Evolutionary conservation across 2,113 vertebrate genomes (phyloP), one percentile per base, ranked within the genome.

Genomic region (Misgurnus mizolepis): DNA sequence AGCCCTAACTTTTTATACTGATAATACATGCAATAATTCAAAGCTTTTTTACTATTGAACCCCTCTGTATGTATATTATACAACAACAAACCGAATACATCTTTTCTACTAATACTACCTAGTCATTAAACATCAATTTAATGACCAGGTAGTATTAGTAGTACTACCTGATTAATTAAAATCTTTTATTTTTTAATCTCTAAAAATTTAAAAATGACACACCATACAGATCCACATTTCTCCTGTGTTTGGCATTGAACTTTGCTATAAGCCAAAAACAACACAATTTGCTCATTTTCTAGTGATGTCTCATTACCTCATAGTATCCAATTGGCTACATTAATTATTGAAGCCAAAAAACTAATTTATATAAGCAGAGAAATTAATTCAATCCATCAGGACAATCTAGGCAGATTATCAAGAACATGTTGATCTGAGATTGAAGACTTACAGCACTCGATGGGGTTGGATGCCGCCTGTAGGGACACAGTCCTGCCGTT

Each of bases 381-480:
- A 78, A 79, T 49, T 61, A 70, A 86, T 84, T 74, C 62, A 50
- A 60, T 61, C 62, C 61, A 76, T 79, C 70, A 58, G 55, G 55
- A 58, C 55, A 58, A 18, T 58, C 55, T 58, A 18, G n/a, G 55
- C 17, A 17, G 6, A 58, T 2, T 58, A 6, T 58, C 11, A 40
- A 53, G 61, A 49, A 41, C 56, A 74, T n/a, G 67, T 39, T 40
- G 27, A 27, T 58, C 10, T 66, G 34, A 67, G 11, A 45, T 66
- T 49, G 60, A 72, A 43, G 14, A 94, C 95, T 96, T 85, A 96
- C 95, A 96, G 86, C 95, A 96, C 68, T 96, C 95, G 0, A 96
- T 96, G 66, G 95, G 95, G 85, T 95, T 96, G 39, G 95, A 96
- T 4, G 95, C 93, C 0, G 85, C 94, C 88, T 96, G 95, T 81